Evolutionary conservation across 92 coral and sea anemone species (phyloP).

Genomic region (Palythoa heliodiscus): DNA sequence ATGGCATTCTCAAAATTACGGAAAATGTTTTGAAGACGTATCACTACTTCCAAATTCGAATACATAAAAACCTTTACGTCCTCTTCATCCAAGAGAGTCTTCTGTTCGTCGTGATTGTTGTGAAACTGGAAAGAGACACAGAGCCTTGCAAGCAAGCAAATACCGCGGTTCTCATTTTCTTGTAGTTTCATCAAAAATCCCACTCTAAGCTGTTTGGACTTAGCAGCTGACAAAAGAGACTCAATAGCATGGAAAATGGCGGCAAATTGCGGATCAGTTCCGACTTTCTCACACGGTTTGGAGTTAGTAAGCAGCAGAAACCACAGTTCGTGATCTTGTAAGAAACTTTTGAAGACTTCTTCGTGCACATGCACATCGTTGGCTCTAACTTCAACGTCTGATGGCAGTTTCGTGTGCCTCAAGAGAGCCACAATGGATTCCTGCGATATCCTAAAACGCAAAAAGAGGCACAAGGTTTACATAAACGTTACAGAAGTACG

Average conservation of each 20-base stretch:
- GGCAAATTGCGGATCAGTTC: conserved; percentile 1
- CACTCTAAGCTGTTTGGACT: conserved; percentile 17
- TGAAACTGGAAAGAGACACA: not conserved
- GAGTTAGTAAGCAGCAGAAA: not conserved
- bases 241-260: not conserved
- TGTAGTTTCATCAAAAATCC: conserved; percentile 18
- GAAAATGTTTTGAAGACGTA: conserved; percentile 15
- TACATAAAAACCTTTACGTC: conserved; percentile 26
- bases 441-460: conserved; percentile 5
- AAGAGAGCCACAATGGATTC: conserved; percentile 11
- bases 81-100: conserved; percentile 4
- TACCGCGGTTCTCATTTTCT: not conserved
- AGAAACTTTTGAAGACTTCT: conserved; percentile 5
- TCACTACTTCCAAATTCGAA: conserved; percentile 31
- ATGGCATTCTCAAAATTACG: conserved; percentile 45
- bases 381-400: not conserved
- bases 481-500: no score
- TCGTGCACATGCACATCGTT: conserved; percentile 1
- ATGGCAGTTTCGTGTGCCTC: not conserved
- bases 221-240: conserved; percentile 7
- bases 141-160: not conserved
- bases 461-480: not conserved
- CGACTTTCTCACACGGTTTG: conserved; percentile 13
- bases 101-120: not conserved
- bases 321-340: conserved; percentile 21